phyloP scores from a whole-genome alignment of 1,140 invertebrate species.

The Dufourea novaeangliae region DNA sequence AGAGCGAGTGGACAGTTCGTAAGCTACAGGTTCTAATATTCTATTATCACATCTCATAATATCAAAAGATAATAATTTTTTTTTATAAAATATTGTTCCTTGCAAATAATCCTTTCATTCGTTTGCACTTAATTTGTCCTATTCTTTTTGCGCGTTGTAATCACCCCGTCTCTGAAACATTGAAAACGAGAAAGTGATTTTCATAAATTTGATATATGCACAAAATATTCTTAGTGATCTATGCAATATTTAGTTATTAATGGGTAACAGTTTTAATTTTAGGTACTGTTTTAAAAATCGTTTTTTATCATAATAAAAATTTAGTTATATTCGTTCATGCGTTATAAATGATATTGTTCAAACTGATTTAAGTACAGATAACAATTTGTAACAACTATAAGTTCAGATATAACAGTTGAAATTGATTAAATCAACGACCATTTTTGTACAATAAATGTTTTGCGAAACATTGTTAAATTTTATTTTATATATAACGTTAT shows the following conservation, averaged over 20 bases:
- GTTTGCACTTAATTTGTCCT: constrained; percentile 9
- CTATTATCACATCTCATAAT: constrained; percentile 36
- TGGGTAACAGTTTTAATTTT: background rate
- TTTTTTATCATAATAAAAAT: constrained; percentile 7
- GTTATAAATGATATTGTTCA: no score
- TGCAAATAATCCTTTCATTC: constrained; percentile 22
- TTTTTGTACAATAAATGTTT: background rate
- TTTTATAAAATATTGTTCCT: constrained; percentile 42
- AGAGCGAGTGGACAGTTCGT: constrained; percentile 23
- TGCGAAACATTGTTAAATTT: background rate
- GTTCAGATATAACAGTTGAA: background rate
- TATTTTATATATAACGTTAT: background rate
- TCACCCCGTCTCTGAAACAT: background rate
- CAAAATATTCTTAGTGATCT: background rate
- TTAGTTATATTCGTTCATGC: background rate
- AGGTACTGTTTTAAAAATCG: background rate
- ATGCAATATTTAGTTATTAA: background rate
- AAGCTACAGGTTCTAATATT: constrained; percentile 25
- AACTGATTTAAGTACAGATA: background rate
- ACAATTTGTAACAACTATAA: background rate
- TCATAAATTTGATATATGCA: background rate
- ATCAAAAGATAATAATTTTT: constrained; percentile 40
- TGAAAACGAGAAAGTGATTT: background rate
- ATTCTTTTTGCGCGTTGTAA: background rate
- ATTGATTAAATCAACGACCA: background rate